A percentile compares a stretch with the other conserved stretches of the same genome.
These are phyloP conservation scores for Fopius arisanus DNA, from an alignment of 1,140 invertebrate species.

Conservation along the genomic window DNA sequence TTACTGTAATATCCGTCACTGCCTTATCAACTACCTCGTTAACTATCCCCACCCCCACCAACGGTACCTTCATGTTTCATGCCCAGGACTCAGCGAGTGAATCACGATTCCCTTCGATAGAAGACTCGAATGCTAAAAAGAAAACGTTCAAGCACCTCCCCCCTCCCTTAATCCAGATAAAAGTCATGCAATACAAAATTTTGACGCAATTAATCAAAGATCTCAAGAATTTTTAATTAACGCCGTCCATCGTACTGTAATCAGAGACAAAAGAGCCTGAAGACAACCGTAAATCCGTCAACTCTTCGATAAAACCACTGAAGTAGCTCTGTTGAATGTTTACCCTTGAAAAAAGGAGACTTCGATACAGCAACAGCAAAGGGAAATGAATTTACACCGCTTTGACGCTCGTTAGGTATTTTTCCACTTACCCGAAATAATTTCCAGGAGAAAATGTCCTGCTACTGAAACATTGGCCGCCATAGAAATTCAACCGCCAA, in stretches of 20 bases:
- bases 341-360: neutral
- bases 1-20: neutral
- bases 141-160: neutral
- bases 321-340: neutral
- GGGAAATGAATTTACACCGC: neutral
- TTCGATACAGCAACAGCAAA: neutral
- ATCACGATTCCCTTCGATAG: neutral
- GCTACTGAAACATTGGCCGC: too few relatives aligned
- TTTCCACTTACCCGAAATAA: neutral
- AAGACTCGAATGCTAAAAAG: neutral
- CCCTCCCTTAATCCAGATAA: neutral
- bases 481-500: too few relatives aligned
- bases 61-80: neutral
- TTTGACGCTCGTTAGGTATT: neutral
- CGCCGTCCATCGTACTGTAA: neutral
- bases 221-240: conserved; percentile 30
- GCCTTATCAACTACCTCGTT: conserved; percentile 1
- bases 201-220: conserved; percentile 16
- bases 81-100: neutral
- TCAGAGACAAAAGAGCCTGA: neutral
- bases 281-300: neutral
- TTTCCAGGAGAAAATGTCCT: neutral
- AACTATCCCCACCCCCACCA: neutral
- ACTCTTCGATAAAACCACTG: neutral
- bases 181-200: neutral